Evolutionary conservation across 2,113 vertebrate species (phyloP).

Genomic region (Taxidea taxus): DNA sequence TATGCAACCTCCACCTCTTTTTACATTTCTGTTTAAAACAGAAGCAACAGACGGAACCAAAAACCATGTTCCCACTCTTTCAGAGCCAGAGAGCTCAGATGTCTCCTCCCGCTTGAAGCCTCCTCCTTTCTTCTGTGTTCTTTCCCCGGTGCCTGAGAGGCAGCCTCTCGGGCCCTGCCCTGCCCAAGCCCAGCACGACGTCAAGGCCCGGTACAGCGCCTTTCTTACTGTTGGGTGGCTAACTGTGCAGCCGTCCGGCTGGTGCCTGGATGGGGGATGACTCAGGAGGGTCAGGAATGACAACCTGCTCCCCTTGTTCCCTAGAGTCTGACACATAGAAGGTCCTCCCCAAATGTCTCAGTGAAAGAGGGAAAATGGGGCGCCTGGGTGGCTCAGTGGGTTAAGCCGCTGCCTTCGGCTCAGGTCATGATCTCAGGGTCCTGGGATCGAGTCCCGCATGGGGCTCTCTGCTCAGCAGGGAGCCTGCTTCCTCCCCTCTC

Average conservation of each 20-base stretch:
- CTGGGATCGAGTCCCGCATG: no score
- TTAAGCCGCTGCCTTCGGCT: no score
- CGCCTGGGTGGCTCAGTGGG: no score
- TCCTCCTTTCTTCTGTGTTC: not conserved
- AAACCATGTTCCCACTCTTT: not conserved
- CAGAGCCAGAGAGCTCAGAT: not conserved
- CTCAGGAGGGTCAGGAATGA: not conserved
- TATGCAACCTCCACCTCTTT: not conserved
- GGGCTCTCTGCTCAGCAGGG: no score
- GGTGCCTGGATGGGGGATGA: not conserved
- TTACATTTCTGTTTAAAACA: not conserved
- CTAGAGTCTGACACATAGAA: not conserved
- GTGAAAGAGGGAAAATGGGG: not conserved
- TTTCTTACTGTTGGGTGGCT: accelerated
- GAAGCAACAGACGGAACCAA: not conserved
- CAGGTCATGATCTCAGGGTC: no score
- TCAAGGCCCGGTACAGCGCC: not conserved
- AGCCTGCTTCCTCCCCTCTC: no score
- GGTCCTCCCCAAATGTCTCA: not conserved
- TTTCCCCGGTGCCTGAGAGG: not conserved
- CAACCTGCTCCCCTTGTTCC: no score
- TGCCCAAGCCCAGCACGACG: accelerated
- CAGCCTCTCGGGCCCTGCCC: not conserved
- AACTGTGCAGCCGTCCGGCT: not conserved
- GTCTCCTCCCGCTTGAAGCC: not conserved